Percentiles rank a stretch among this genome's conserved stretches.
Evolutionary conservation across 2,888 invertebrate genomes (phyloP).

Genomic region (Xanthostigma xanthostigma): DNA sequence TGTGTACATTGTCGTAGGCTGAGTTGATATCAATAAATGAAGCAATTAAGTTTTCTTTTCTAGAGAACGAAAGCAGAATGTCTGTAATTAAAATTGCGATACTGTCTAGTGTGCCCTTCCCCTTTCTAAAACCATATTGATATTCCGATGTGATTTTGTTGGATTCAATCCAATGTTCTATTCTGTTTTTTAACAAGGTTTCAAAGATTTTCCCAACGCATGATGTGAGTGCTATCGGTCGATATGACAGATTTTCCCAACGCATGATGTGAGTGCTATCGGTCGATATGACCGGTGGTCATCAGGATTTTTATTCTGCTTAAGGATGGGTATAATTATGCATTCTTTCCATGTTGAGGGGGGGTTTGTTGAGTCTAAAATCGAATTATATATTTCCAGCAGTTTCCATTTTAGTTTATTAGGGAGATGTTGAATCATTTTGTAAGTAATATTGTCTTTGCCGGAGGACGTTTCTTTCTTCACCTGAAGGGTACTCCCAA

Average conservation of each 20-base stretch:
- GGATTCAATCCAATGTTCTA: conserved; percentile 8
- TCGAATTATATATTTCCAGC: conserved; percentile 3
- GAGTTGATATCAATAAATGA: conserved; percentile 6
- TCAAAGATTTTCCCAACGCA: conserved; percentile 8
- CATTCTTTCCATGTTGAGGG: conserved; percentile 4
- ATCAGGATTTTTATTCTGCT: conserved; percentile 5
- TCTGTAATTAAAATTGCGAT: not conserved
- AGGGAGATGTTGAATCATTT: conserved; percentile 5
- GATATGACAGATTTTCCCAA: no score
- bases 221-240: conserved; percentile 7
- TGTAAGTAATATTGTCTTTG: conserved; percentile 5
- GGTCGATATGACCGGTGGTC: conserved; percentile 7
- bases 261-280: conserved; percentile 6
- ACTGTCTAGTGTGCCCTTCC: conserved; percentile 4
- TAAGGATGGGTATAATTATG: conserved; percentile 5
- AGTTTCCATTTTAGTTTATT: not conserved
- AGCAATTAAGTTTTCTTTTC: conserved; percentile 3
- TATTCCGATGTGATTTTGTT: conserved; percentile 2
- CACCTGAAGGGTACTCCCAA: not conserved
- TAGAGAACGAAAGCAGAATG: conserved; percentile 3
- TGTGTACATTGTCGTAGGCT: conserved; percentile 8
- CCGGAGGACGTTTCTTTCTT: conserved; percentile 6
- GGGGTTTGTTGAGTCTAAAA: not conserved
- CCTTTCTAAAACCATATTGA: conserved; percentile 8
- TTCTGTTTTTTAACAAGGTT: conserved; percentile 4